These are phyloP conservation scores for Megalopta genalis DNA, from an alignment of 1,140 invertebrate genomes.

Conservation along the genomic window DNA sequence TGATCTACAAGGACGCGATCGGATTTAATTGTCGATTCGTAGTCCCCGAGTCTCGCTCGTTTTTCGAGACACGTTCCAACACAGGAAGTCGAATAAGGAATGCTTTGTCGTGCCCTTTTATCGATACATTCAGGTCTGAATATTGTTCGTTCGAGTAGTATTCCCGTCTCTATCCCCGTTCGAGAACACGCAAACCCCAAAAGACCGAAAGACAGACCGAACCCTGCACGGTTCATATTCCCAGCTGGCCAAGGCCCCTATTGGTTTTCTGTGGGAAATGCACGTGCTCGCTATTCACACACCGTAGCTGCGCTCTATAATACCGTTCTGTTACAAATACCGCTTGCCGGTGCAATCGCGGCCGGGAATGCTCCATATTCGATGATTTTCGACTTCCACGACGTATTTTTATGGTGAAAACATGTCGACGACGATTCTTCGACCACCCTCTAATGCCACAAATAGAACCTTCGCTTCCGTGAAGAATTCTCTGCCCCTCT, in stretches of 20 bases:
- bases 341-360: slow-evolving; percentile 37
- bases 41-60: background rate
- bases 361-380: slow-evolving; percentile 5
- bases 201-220: slow-evolving; percentile 47
- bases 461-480: background rate
- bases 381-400: slow-evolving; percentile 28
- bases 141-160: slow-evolving; percentile 41
- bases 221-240: slow-evolving; percentile 56
- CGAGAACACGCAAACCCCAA: slow-evolving; percentile 25
- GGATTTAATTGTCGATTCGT: background rate
- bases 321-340: slow-evolving; percentile 56
- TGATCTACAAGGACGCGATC: background rate
- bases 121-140: slow-evolving; percentile 25
- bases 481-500: too few species aligned
- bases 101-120: slow-evolving; percentile 28
- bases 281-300: slow-evolving; percentile 79
- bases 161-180: slow-evolving; percentile 35
- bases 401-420: background rate
- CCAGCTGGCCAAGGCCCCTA: slow-evolving; percentile 68
- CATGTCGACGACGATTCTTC: background rate
- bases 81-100: slow-evolving; percentile 4
- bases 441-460: background rate
- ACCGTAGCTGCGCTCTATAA: slow-evolving; percentile 62
- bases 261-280: slow-evolving; percentile 78
- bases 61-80: background rate